Percentiles rank a stretch among this genome's conserved stretches.
phyloP scores from a whole-genome alignment of 2,888 invertebrate genomes.

The Erebia ligea region DNA sequence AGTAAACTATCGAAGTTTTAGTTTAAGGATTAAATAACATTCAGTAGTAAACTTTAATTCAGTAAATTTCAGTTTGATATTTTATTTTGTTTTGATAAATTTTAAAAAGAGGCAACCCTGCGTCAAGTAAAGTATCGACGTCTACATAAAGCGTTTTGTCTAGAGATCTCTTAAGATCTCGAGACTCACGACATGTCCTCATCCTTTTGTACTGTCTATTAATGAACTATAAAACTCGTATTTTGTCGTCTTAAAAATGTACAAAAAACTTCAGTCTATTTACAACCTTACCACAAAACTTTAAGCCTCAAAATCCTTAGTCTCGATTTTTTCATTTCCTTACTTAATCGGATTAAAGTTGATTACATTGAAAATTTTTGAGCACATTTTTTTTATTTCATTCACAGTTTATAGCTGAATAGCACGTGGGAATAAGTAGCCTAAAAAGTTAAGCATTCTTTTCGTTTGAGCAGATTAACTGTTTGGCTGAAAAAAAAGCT shows the following conservation, averaged over 20 bases:
- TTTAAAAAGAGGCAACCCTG: conserved; percentile 51
- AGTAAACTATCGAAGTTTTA: not conserved
- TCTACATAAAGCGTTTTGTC: conserved; percentile 54
- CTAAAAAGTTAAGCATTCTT: conserved; percentile 23
- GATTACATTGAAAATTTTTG: conserved; percentile 34
- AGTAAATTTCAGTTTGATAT: not conserved
- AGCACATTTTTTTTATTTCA: conserved; percentile 31
- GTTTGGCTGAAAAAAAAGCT: not conserved
- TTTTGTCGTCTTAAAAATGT: conserved; percentile 48
- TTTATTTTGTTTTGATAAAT: not conserved
- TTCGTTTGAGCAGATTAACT: conserved; percentile 7
- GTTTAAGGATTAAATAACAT: not conserved
- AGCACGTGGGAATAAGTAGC: conserved; percentile 24
- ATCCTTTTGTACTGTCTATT: conserved; percentile 54
- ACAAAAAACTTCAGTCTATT: conserved; percentile 9
- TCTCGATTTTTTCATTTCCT: conserved; percentile 11
- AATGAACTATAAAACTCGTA: conserved; percentile 57
- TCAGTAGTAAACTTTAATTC: not conserved
- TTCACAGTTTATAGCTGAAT: conserved; percentile 26
- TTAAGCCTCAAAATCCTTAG: conserved; percentile 25
- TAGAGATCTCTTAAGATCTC: conserved; percentile 53
- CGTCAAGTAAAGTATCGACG: conserved; percentile 45
- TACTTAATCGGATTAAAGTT: conserved; percentile 41
- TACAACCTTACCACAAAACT: conserved; percentile 8
- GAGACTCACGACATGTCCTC: conserved; percentile 51